Percentiles rank a stretch among this genome's conserved stretches.
Conservation (phyloP, 2,113 vertebrate genomes). For the Cygnus buccinator region DNA sequence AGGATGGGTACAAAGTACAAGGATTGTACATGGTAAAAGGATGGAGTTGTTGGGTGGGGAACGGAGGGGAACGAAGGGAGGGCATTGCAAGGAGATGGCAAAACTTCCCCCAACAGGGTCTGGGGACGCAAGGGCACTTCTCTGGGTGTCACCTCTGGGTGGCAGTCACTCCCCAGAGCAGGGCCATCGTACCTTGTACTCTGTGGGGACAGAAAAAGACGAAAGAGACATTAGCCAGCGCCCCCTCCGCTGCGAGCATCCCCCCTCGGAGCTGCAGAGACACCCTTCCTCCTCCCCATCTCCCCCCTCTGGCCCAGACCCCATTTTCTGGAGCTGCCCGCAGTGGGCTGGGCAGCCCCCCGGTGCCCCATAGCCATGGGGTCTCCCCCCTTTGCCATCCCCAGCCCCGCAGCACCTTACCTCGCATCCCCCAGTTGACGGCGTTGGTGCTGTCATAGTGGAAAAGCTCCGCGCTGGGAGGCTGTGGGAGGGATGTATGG, state of each 20-base stretch:
- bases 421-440: slow-evolving; percentile 96
- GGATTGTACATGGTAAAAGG: no score
- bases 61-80: neutral
- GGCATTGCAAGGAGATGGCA: neutral
- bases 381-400: neutral
- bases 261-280: neutral
- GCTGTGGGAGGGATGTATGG: slow-evolving; percentile 65
- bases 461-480: slow-evolving; percentile 91
- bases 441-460: slow-evolving; percentile 92
- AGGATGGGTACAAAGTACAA: neutral
- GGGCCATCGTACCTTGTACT: slow-evolving; percentile 89
- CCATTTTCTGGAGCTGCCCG: neutral
- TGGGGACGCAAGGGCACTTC: neutral
- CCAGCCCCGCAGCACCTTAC: slow-evolving; percentile 43
- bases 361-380: accelerated
- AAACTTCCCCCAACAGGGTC: neutral
- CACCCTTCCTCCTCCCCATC: accelerated
- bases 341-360: neutral
- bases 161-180: neutral
- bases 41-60: accelerated
- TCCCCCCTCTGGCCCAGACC: neutral
- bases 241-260: neutral
- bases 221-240: neutral
- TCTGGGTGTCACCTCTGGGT: neutral
- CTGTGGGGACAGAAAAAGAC: slow-evolving; percentile 74